Conservation (phyloP, 2,797 vertebrate genomes). For the Gallinago solitaria region DNA sequence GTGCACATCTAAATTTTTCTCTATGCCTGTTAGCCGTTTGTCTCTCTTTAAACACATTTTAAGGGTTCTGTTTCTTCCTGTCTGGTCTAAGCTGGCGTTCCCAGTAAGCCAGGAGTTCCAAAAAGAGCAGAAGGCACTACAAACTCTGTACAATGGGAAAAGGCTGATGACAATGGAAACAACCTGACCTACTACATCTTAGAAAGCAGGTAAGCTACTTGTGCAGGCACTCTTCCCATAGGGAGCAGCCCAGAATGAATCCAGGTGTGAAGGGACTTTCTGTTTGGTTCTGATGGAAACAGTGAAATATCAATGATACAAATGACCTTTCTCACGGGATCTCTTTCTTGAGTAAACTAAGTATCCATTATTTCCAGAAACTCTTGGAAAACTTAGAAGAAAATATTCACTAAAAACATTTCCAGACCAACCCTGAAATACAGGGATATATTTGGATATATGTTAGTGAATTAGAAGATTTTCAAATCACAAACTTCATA, state of each 20-base stretch:
- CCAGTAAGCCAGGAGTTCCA: slow-evolving; percentile 74
- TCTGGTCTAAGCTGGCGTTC: slow-evolving; percentile 72
- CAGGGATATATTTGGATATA: not conserved
- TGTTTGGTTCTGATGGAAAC: not conserved
- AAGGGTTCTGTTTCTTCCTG: not conserved
- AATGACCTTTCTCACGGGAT: not conserved
- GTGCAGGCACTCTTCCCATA: not conserved
- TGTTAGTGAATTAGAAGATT: not conserved
- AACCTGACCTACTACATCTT: slow-evolving; percentile 73
- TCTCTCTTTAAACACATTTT: not conserved
- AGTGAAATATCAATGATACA: not conserved
- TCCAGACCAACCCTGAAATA: not conserved
- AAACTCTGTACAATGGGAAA: slow-evolving; percentile 73
- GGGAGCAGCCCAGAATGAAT: not conserved
- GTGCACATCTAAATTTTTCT: not conserved
- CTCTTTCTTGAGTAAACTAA: not conserved
- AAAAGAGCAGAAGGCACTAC: slow-evolving; percentile 49
- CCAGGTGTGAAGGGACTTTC: not conserved
- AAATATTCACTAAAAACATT: not conserved
- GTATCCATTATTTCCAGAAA: not conserved
- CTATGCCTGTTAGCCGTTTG: not conserved
- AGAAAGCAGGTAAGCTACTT: slow-evolving; percentile 71
- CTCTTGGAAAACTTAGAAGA: not conserved
- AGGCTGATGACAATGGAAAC: slow-evolving; percentile 74
- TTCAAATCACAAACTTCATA: not conserved